Percentiles rank a stretch among this genome's conserved stretches.
phyloP scores from a whole-genome alignment of 2,113 vertebrate genomes.

The Lophura nycthemera region DNA sequence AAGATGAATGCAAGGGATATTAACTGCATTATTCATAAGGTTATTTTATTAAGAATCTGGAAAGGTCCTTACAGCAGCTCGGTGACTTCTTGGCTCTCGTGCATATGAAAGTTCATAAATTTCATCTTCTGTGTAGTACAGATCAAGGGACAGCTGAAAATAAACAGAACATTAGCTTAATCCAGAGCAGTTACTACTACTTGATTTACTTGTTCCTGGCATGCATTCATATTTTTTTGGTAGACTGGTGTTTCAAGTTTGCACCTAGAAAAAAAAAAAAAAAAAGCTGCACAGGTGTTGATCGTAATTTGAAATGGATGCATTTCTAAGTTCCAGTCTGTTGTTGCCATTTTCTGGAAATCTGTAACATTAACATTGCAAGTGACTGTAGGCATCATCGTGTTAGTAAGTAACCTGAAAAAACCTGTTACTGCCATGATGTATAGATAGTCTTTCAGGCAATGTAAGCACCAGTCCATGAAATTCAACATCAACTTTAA shows the following conservation, averaged over 20 bases:
- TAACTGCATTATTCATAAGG: neutral
- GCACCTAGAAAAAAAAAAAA: neutral
- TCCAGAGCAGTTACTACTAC: neutral
- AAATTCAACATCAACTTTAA: neutral
- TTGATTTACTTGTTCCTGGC: neutral
- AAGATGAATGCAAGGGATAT: neutral
- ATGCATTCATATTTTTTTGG: neutral
- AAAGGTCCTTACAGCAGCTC: constrained; percentile 84
- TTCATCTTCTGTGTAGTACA: constrained; percentile 96
- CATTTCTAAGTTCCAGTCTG: neutral
- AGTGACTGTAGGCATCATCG: neutral
- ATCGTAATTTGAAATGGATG: neutral
- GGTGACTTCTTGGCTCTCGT: constrained; percentile 91
- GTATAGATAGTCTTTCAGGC: neutral
- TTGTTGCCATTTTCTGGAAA: neutral
- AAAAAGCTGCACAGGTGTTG: neutral
- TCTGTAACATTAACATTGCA: neutral
- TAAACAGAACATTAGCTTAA: constrained; percentile 52
- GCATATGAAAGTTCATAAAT: constrained; percentile 96
- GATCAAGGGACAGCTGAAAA: constrained; percentile 91
- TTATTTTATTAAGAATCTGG: neutral
- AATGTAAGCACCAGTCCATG: neutral
- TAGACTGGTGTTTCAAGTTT: neutral
- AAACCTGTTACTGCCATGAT: neutral
- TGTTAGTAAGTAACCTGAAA: neutral